A percentile compares a stretch with the other conserved stretches of the same genome.
phyloP scores from a whole-genome alignment of 1,140 invertebrate genomes.

The Drosophila tani region DNA sequence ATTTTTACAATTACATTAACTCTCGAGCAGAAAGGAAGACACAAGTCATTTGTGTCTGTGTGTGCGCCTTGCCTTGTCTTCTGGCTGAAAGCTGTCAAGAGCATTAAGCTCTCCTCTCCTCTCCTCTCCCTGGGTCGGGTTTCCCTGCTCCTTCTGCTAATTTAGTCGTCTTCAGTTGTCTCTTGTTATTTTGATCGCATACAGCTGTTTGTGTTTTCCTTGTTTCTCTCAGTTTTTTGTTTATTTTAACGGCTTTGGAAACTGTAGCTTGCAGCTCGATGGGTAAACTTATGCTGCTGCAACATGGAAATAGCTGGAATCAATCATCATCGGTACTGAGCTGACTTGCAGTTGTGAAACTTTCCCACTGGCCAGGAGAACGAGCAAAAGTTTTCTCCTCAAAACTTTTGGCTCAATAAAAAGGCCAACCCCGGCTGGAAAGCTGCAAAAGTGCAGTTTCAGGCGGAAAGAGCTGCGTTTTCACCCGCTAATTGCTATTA shows the following conservation, averaged over 20 bases:
- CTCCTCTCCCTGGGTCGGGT: not conserved
- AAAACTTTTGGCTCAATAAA: slow-evolving; percentile 18
- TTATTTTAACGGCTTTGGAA: slow-evolving; percentile 22
- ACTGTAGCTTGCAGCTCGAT: not conserved
- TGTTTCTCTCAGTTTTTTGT: slow-evolving; percentile 11
- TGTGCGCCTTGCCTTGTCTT: slow-evolving; percentile 14
- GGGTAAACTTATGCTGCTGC: slow-evolving; percentile 20
- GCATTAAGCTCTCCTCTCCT: slow-evolving; percentile 9
- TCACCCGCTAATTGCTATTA: slow-evolving; percentile 44
- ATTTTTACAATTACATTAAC: slow-evolving; percentile 45
- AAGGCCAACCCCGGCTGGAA: slow-evolving; percentile 12
- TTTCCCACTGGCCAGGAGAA: slow-evolving; percentile 17
- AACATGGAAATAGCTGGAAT: slow-evolving; percentile 27
- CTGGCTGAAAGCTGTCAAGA: slow-evolving; percentile 17
- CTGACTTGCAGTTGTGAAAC: slow-evolving; percentile 30
- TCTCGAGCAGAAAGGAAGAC: slow-evolving; percentile 11
- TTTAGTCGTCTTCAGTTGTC: slow-evolving; percentile 15
- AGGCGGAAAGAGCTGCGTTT: slow-evolving; percentile 22
- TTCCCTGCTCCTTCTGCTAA: slow-evolving; percentile 13
- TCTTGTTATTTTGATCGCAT: slow-evolving; percentile 4
- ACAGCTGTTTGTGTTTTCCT: slow-evolving; percentile 8
- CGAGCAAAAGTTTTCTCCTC: slow-evolving; percentile 9
- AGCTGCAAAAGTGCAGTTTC: slow-evolving; percentile 16
- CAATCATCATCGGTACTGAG: slow-evolving; percentile 15
- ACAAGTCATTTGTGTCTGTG: slow-evolving; percentile 9